These are phyloP conservation scores for Lordiphosa stackelbergi DNA, from an alignment of 1,140 invertebrate genomes.

Conservation along the genomic window DNA sequence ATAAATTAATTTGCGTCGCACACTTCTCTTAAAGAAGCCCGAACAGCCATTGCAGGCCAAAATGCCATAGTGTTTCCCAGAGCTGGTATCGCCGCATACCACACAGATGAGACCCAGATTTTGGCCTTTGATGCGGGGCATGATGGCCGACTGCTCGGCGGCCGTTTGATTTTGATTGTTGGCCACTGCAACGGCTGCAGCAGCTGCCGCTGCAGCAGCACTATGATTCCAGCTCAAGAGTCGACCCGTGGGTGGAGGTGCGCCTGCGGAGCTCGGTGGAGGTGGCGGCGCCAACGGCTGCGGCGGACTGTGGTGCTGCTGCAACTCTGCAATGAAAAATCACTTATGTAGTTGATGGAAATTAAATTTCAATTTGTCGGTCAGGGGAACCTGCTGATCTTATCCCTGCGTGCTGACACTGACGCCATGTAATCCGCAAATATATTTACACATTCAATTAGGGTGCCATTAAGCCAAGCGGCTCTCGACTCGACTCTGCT, in stretches of 20 bases:
- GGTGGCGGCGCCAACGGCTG: constrained; percentile 22
- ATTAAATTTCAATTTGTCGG: constrained; percentile 73
- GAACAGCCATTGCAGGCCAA: constrained; percentile 99
- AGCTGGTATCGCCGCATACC: constrained; percentile 97
- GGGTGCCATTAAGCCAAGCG: constrained; percentile 69
- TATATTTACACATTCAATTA: constrained; percentile 78
- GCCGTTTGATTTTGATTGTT: constrained; percentile 22
- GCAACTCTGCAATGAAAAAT: constrained; percentile 67
- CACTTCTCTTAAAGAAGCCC: constrained; percentile 98
- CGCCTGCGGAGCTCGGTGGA: constrained; percentile 8
- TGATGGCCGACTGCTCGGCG: constrained; percentile 17
- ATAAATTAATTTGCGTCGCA: constrained; percentile 97
- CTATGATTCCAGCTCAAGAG: constrained; percentile 58
- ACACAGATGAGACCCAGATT: constrained; percentile 89
- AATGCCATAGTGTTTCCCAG: constrained; percentile 98
- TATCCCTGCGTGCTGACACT: constrained; percentile 64
- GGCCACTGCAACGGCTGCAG: constrained; percentile 40
- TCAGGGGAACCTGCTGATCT: constrained; percentile 45
- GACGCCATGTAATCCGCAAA: constrained; percentile 72
- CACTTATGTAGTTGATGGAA: constrained; percentile 74
- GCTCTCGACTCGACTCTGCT: constrained; percentile 22
- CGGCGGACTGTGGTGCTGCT: constrained; percentile 47
- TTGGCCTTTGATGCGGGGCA: constrained; percentile 68
- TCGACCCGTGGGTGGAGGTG: constrained; percentile 26
- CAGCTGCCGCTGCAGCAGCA: constrained; percentile 55